Evolutionary conservation across 2,797 vertebrate genomes (phyloP).

Genomic region (Hemibagrus guttatus): DNA sequence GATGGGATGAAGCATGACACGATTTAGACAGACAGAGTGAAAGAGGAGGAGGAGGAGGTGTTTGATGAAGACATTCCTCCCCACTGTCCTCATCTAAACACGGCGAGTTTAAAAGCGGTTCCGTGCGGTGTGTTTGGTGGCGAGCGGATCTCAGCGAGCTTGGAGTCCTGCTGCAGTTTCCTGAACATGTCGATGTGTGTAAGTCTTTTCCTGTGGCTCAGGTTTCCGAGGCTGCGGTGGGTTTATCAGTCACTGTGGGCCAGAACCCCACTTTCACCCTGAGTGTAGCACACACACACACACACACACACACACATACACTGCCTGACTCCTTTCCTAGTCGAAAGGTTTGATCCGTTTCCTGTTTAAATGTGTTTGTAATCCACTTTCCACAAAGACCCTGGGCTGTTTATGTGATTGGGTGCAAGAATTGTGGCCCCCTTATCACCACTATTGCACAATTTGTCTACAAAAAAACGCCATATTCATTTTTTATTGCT

Average conservation of each 20-base stretch:
- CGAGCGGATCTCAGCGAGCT: constrained; percentile 70
- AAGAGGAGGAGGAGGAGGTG: constrained; percentile 55
- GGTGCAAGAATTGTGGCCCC: background rate
- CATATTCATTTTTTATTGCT: background rate
- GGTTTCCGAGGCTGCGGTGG: constrained; percentile 70
- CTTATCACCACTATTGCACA: no score
- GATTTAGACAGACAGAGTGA: background rate
- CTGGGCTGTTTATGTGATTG: background rate
- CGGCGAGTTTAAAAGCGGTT: constrained; percentile 73
- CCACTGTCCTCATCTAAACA: constrained; percentile 80
- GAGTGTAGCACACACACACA: constrained; percentile 19
- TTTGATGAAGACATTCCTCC: constrained; percentile 74
- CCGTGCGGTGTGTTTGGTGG: constrained; percentile 72
- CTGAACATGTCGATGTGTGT: constrained; percentile 80
- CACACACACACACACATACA: constrained; percentile 15
- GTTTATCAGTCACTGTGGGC: constrained; percentile 69
- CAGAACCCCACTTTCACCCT: constrained; percentile 35
- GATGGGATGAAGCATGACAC: background rate
- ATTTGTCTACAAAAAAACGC: background rate
- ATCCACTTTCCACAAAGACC: background rate
- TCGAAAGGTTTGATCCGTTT: background rate
- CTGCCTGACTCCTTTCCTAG: background rate
- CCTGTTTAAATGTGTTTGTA: background rate
- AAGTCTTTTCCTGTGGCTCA: constrained; percentile 66
- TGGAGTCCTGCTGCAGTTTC: constrained; percentile 73